Conservation (phyloP, 2,797 vertebrate species). For the Spondyliosoma cantharus region DNA sequence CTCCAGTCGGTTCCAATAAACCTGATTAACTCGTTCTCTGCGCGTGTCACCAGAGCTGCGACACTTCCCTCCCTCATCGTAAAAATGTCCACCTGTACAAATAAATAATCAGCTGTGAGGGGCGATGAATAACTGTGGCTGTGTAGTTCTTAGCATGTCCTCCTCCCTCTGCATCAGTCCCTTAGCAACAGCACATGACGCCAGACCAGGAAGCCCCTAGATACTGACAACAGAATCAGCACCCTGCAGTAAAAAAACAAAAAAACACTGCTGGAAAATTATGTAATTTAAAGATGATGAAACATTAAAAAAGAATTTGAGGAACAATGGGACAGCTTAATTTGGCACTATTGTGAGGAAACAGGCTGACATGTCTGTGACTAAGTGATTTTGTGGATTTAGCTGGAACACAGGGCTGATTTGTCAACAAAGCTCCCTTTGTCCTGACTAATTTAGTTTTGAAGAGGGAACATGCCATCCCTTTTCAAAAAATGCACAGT, state of each 20-base stretch:
- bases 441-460: no score
- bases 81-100: not conserved
- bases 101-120: not conserved
- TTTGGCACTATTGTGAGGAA: not conserved
- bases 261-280: not conserved
- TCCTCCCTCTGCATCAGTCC: not conserved
- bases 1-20: not conserved
- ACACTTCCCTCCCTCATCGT: not conserved
- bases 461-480: not conserved
- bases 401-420: not conserved
- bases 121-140: no score
- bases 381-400: not conserved
- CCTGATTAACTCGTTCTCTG: conserved; percentile 27
- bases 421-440: not conserved
- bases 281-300: not conserved
- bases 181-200: not conserved
- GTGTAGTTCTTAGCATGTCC: not conserved
- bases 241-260: not conserved
- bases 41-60: not conserved
- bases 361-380: no score
- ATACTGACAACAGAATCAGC: not conserved
- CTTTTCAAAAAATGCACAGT: not conserved
- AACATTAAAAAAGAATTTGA: not conserved
- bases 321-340: no score
- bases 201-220: not conserved